Evolutionary conservation across 2,797 vertebrate genomes (phyloP).

Genomic region (Propithecus deckenii): DNA sequence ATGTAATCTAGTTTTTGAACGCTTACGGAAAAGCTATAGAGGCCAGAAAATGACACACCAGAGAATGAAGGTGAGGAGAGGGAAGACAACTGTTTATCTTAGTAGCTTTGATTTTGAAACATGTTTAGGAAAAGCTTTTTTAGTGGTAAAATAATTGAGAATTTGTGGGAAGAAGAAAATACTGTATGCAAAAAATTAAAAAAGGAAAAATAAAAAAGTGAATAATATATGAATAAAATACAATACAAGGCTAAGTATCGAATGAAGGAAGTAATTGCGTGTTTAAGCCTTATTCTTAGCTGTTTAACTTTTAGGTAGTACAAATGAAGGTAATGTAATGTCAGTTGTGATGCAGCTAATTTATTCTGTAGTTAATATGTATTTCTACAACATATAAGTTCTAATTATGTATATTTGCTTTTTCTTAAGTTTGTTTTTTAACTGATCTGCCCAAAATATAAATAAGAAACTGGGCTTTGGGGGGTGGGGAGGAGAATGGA

Average conservation of each 20-base stretch:
- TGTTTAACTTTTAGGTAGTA: neutral
- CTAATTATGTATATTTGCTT: neutral
- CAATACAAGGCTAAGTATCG: neutral
- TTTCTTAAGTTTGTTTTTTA: neutral
- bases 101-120: neutral
- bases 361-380: neutral
- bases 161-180: slow-evolving; percentile 7
- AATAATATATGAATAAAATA: neutral
- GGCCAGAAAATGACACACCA: neutral
- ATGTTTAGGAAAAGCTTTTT: neutral
- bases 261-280: neutral
- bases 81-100: neutral
- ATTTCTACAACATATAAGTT: neutral
- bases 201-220: neutral
- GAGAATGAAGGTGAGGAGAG: neutral
- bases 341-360: neutral
- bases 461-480: neutral
- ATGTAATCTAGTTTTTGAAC: neutral
- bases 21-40: neutral
- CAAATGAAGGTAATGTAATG: neutral
- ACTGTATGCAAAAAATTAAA: neutral
- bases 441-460: neutral
- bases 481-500: neutral
- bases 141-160: neutral
- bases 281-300: neutral